Evolutionary conservation across 2,797 vertebrate species (phyloP).

Genomic region (Myotis pilosus): DNA sequence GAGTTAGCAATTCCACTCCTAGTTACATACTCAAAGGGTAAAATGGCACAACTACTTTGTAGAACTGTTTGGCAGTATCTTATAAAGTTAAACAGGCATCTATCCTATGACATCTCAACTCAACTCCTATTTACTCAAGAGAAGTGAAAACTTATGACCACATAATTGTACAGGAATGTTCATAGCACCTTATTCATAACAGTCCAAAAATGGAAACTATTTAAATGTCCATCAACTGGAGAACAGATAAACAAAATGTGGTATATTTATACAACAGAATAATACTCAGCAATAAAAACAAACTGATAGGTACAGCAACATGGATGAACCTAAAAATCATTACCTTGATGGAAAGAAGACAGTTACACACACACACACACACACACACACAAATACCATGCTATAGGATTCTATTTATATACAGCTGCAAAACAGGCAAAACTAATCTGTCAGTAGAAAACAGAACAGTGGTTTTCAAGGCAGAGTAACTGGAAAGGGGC

Average conservation of each 20-base stretch:
- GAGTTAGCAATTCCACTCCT: neutral
- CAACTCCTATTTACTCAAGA: neutral
- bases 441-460: neutral
- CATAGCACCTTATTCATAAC: neutral
- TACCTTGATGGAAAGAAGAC: neutral
- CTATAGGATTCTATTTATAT: neutral
- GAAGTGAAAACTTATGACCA: neutral
- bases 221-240: neutral
- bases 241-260: neutral
- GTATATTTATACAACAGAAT: neutral
- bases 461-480: neutral
- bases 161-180: neutral
- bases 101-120: neutral
- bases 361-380: neutral
- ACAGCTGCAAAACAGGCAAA: neutral
- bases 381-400: neutral
- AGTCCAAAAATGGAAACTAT: neutral
- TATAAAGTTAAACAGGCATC: neutral
- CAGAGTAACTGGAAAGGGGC: neutral
- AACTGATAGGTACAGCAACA: neutral
- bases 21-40: neutral
- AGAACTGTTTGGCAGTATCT: neutral
- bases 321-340: slow-evolving; percentile 1
- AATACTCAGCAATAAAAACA: neutral
- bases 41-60: neutral